Evolutionary conservation across 2,888 invertebrate genomes (phyloP).

Genomic region (Yponomeuta sedellus): DNA sequence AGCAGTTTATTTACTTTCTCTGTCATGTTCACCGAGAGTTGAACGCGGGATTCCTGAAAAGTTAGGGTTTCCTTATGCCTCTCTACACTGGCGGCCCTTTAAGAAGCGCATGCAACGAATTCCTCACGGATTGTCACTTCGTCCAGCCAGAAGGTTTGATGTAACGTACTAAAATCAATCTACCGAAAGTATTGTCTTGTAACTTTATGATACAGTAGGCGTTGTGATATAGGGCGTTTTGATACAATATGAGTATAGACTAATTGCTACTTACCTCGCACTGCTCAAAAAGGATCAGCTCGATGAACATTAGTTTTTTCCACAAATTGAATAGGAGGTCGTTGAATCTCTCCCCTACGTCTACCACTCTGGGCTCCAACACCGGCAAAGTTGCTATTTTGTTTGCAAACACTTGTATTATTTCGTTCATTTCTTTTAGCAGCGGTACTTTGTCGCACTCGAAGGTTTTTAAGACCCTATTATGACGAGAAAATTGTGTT

Average conservation of each 20-base stretch:
- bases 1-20: constrained; percentile 82
- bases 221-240: no score
- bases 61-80: background rate
- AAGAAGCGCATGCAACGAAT: no score
- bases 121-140: no score
- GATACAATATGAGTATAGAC: no score
- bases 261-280: constrained; percentile 72
- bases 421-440: constrained; percentile 42
- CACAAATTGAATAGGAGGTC: constrained; percentile 70
- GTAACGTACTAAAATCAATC: no score
- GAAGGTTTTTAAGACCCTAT: constrained; percentile 16
- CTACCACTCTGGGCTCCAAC: constrained; percentile 48
- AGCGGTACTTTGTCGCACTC: constrained; percentile 48
- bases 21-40: constrained; percentile 84
- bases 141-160: no score
- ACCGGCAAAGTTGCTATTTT: constrained; percentile 54
- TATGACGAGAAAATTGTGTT: constrained; percentile 35
- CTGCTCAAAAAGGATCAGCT: constrained; percentile 82
- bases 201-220: background rate
- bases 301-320: constrained; percentile 79
- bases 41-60: constrained; percentile 81
- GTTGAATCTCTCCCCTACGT: constrained; percentile 56
- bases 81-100: background rate
- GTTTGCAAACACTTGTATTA: constrained; percentile 38
- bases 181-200: background rate